These are phyloP conservation scores for Cyanistes caeruleus DNA, from an alignment of 2,113 vertebrate species.

Conservation along the genomic window DNA sequence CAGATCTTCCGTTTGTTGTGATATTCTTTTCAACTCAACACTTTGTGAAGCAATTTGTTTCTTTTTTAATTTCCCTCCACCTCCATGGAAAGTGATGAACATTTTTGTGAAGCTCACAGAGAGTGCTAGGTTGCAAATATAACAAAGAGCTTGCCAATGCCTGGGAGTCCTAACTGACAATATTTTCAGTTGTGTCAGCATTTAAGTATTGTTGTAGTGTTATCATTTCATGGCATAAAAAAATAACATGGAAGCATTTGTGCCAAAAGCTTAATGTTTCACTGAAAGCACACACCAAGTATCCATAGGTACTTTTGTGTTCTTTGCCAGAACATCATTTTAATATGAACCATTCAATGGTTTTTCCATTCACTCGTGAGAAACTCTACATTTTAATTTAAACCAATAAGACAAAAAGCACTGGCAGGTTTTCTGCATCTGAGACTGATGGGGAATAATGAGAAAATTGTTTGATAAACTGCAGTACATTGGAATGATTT, in stretches of 20 bases:
- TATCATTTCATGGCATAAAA: constrained; percentile 46
- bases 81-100: constrained; percentile 35
- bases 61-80: constrained; percentile 31
- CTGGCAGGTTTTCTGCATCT: constrained; percentile 35
- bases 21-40: constrained; percentile 71
- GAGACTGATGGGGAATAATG: background rate
- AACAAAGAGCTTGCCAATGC: constrained; percentile 71
- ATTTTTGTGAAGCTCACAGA: constrained; percentile 65
- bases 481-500: background rate
- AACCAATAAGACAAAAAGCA: background rate
- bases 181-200: constrained; percentile 72
- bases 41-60: constrained; percentile 45
- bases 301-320: background rate
- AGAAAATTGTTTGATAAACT: constrained; percentile 39
- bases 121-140: constrained; percentile 63
- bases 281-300: constrained; percentile 24
- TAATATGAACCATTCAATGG: constrained; percentile 38
- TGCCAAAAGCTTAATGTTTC: constrained; percentile 33
- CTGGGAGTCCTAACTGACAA: constrained; percentile 72
- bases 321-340: background rate
- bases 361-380: background rate
- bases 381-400: constrained; percentile 46
- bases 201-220: constrained; percentile 70
- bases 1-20: constrained; percentile 65
- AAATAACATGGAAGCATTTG: background rate